Percentiles rank a stretch among this genome's conserved stretches.
phyloP scores from a whole-genome alignment of 2,113 vertebrate genomes.

The Melierax canorus region DNA sequence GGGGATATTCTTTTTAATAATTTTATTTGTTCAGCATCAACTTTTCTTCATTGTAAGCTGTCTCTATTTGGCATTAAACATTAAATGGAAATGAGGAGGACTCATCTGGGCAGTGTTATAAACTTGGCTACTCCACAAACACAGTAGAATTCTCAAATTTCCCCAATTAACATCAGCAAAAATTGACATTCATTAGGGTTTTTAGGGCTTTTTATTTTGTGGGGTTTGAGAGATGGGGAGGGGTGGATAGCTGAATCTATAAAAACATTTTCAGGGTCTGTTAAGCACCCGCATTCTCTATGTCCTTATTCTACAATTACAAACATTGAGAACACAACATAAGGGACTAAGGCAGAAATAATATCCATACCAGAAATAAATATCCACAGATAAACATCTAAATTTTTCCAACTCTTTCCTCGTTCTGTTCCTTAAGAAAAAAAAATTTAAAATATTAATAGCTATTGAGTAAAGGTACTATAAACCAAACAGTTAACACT shows the following conservation, averaged over 20 bases:
- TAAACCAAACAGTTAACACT: background rate
- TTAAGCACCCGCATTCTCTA: background rate
- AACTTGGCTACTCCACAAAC: background rate
- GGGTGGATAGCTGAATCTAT: background rate
- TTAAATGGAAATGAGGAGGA: background rate
- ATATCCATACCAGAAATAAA: background rate
- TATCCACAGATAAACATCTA: background rate
- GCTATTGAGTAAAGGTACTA: background rate
- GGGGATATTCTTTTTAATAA: constrained; percentile 12
- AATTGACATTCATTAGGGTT: background rate
- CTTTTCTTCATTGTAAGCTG: background rate
- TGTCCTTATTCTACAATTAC: background rate
- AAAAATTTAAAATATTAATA: background rate
- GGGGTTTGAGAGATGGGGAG: fast-evolving
- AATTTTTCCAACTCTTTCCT: background rate
- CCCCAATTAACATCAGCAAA: background rate
- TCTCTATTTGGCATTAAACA: background rate
- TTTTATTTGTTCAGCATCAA: background rate
- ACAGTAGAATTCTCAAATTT: background rate
- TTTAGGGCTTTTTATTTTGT: background rate
- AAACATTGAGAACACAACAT: background rate
- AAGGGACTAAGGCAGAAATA: background rate
- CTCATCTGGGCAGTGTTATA: background rate
- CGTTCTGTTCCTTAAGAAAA: background rate
- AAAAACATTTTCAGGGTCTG: background rate